A percentile compares a stretch with the other conserved stretches of the same genome.
Conservation (phyloP, 2,888 invertebrate species). For the Conistra vaccinii region DNA sequence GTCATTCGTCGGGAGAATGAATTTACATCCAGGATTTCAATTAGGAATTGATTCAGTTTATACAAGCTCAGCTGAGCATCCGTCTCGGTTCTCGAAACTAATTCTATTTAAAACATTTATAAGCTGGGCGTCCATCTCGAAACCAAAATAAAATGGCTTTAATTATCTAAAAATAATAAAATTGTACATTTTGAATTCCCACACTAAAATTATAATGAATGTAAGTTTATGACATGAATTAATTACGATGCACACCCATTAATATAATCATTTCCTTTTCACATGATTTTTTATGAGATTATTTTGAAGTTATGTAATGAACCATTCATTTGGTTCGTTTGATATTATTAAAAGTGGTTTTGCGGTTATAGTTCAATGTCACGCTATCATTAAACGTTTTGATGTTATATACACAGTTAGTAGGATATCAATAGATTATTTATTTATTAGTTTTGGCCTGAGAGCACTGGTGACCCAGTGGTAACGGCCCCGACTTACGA, state of each 20-base stretch:
- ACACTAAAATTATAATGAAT: slow-evolving; percentile 23
- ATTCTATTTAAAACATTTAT: background rate
- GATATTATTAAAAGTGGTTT: background rate
- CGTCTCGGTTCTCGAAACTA: background rate
- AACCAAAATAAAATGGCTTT: background rate
- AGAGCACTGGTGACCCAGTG: too few relatives aligned
- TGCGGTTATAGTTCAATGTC: slow-evolving; percentile 39
- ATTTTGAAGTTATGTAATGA: slow-evolving; percentile 9
- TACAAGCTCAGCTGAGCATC: background rate
- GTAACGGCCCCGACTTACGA: too few relatives aligned
- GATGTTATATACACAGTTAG: background rate
- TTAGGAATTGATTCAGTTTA: background rate
- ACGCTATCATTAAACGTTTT: background rate
- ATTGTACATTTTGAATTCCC: slow-evolving; percentile 20
- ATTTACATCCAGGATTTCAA: background rate
- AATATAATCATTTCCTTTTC: slow-evolving; percentile 42
- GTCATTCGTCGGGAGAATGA: background rate
- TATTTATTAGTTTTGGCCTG: too few relatives aligned
- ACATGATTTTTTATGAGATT: slow-evolving; percentile 39
- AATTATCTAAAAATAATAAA: background rate
- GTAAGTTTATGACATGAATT: slow-evolving; percentile 20
- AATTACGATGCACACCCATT: slow-evolving; percentile 2
- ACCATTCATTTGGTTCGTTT: slow-evolving; percentile 10
- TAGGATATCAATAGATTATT: too few relatives aligned
- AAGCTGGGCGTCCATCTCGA: background rate